Conservation (phyloP, 2,113 vertebrate genomes). For the Pica pica region DNA sequence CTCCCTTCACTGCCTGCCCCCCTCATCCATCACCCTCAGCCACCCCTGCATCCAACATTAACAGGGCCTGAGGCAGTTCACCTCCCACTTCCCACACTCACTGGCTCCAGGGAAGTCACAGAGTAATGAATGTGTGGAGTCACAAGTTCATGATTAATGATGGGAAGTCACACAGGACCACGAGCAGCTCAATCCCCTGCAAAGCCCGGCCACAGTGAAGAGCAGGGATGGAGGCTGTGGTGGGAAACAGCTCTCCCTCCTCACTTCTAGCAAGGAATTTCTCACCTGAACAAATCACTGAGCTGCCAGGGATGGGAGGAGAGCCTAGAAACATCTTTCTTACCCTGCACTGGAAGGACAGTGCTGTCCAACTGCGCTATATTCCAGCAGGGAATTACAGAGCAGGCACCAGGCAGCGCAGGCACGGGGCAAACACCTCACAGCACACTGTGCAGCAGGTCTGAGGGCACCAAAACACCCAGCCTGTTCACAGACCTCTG, state of each 20-base stretch:
- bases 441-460: background rate
- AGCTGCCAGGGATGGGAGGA: background rate
- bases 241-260: background rate
- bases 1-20: background rate
- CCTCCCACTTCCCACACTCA: fast-evolving
- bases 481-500: background rate
- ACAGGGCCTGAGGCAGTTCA: background rate
- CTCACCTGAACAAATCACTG: background rate
- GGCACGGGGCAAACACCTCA: background rate
- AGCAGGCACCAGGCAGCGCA: background rate
- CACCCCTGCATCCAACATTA: background rate
- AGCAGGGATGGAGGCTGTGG: background rate
- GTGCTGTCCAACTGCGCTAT: fast-evolving
- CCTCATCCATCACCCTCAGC: background rate
- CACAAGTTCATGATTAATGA: background rate
- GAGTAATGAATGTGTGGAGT: background rate
- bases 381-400: background rate
- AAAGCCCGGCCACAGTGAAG: fast-evolving
- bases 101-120: background rate
- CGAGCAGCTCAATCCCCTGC: background rate
- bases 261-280: background rate
- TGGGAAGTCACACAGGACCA: background rate
- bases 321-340: background rate
- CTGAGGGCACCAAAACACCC: background rate
- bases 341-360: background rate